A percentile compares a stretch with the other conserved stretches of the same genome.
Evolutionary conservation across 2,113 vertebrate genomes (phyloP).

Genomic region (Mormoops blainvillei): DNA sequence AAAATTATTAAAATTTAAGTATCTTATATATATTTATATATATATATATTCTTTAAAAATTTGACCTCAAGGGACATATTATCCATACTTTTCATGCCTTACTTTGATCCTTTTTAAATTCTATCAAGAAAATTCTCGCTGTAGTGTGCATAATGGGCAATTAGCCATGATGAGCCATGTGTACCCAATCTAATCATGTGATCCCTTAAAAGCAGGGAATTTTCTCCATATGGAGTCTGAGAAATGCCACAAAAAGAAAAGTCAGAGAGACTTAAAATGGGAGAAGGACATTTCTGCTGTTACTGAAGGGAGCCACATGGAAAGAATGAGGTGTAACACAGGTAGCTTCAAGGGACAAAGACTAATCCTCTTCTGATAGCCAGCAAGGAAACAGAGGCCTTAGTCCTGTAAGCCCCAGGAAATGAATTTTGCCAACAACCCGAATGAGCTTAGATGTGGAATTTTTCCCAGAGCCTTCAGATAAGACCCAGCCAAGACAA

Average conservation of each 20-base stretch:
- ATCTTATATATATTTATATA: no score
- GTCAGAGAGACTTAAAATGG: not conserved
- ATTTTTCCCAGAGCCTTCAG: not conserved
- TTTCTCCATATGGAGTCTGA: not conserved
- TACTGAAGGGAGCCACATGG: not conserved
- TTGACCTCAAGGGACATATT: not conserved
- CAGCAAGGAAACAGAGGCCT: not conserved
- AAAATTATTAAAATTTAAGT: constrained; percentile 11
- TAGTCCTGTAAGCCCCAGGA: not conserved
- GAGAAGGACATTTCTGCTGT: not conserved
- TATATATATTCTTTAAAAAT: not conserved
- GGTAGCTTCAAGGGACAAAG: not conserved
- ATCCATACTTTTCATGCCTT: not conserved
- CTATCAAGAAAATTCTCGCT: not conserved
- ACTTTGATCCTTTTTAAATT: not conserved
- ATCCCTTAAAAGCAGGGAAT: not conserved
- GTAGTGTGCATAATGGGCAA: not conserved
- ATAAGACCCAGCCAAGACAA: not conserved
- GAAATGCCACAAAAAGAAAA: not conserved
- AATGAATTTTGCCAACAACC: not conserved
- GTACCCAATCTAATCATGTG: not conserved
- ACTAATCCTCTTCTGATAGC: not conserved
- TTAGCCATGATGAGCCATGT: not conserved
- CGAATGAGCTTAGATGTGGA: not conserved
- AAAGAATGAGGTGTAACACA: not conserved